Base-by-base conservation (phyloP, 2,113 vertebrate species). In the Neogobius melanostomus region DNA sequence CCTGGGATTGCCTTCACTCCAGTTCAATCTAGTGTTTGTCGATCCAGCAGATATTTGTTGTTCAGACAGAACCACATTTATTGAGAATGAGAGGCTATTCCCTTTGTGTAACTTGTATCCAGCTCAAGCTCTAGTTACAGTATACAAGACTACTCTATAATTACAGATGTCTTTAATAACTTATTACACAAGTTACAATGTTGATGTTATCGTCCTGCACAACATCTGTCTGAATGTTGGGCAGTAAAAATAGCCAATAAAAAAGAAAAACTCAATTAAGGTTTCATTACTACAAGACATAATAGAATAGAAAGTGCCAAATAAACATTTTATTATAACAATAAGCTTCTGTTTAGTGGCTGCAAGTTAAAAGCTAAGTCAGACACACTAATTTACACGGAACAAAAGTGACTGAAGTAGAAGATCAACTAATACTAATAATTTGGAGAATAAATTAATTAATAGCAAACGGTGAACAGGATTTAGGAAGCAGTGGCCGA, bases 101-200 rank as follows among this genome's bases (percentile, higher is more conserved):
- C 71, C 21, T 12, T 21, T 60, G 72, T 84, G 76, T 82, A 86
- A 87, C 75, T 87, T 81, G 62, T 63, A 50, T 21, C 51, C 75
- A 80, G 86, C 81, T 82, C 42, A 49, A 82, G 64, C 80, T 73
- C 44, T 50, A 60, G 69, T 87, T 89, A 83, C 61, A 69, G 74
- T 85, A 87, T 64, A 71, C 72, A 85, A 86, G 68, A 73, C 51
- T 56, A 79, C 74, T 16, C 50, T 65, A 76, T 70, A 45, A 71
- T 74, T 82, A 69, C 53, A 79, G 17, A 73, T 28, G 47, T 70
- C 77, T 76, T 67, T 76, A 47, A 74, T 69, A 74, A 47, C 67
- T 12, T 12, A 49, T 49, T 50, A 14, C 15, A 50, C 49, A 50
- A 11, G 15, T 50, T 50, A 14, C n/a, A 7, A 51, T 17, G 52